Base-by-base conservation (phyloP, 2,888 invertebrate genomes). In the Stenotaenia linearis region DNA sequence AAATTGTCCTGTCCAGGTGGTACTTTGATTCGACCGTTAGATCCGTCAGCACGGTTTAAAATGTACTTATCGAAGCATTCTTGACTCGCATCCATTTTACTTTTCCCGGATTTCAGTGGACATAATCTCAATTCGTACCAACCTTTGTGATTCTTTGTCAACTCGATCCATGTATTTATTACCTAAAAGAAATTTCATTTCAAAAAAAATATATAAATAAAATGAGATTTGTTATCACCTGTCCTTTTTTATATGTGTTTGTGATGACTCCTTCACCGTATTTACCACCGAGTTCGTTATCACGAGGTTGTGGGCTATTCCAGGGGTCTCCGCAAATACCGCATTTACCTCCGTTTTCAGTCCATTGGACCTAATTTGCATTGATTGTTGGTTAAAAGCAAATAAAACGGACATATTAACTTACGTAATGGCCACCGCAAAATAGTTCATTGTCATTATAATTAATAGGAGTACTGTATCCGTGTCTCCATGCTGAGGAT, bases 291-390 rank as follows among this genome's bases (percentile, higher is more conserved):
- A 94, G 94, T 87, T 96, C 96, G 85, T 96, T 95, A 0, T 93
- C 92, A n/a, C 95, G 88, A 0, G 95, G 95, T 79, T 87, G 87
- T 12, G 86, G 87, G 10, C 91, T 87, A 82, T 93, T 91, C 92
- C 92, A 95, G 0, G 95, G 89, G 86, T 95, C 95, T 0, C 95
- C 95, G 84, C 95, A 95, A 74, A 94, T 90, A 1, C 95, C 95
- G 84, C 95, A 95, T 85, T 93, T 93, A 0, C 95, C 95, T 1
- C 89, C 90, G 84, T 95, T 95, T 80, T 7, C 1, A 18, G 91
- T 90, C 92, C 93, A 93, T 84, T 95, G 95, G 78, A 92, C 88
- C 77, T 77, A 37, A 77, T 18, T 5, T 18, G 12, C n/a, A 21
- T 35, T 35, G 10, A 30, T 4, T 69, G 10, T 69, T 18, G n/a